These are phyloP conservation scores for Stichodactyla helianthus DNA, from an alignment of 64 coral and sea anemone species.

Conservation along the genomic window DNA sequence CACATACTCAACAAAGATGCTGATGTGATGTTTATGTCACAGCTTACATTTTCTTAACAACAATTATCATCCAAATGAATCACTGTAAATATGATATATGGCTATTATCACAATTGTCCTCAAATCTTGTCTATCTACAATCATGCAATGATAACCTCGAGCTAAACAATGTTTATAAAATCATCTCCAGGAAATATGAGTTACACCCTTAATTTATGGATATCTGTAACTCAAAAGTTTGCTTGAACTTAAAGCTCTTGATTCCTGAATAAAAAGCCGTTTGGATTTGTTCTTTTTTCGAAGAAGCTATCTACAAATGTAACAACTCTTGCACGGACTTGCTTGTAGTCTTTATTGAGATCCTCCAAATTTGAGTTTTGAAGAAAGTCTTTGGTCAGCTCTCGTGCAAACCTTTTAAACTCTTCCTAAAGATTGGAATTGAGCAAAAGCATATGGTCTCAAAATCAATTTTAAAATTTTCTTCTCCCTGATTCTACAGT, in stretches of 20 bases:
- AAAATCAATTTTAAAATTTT: background rate
- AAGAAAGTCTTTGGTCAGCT: slow-evolving; percentile 1
- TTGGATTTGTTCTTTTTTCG: background rate
- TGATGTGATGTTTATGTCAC: too few relatives aligned
- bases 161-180: too few relatives aligned
- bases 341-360: background rate
- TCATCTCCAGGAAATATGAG: too few relatives aligned
- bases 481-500: background rate
- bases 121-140: too few relatives aligned
- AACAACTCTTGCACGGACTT: background rate
- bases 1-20: too few relatives aligned
- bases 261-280: background rate
- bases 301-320: slow-evolving; percentile 2
- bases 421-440: slow-evolving; percentile 8
- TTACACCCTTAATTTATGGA: too few relatives aligned
- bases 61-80: too few relatives aligned
- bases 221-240: background rate
- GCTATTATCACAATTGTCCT: too few relatives aligned
- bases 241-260: background rate
- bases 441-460: background rate
- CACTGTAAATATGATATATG: too few relatives aligned
- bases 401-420: background rate
- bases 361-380: background rate
- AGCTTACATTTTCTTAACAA: too few relatives aligned
- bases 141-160: too few relatives aligned